These are phyloP conservation scores for Zonitis immaculata DNA, from an alignment of 2,888 invertebrate genomes.

Conservation along the genomic window DNA sequence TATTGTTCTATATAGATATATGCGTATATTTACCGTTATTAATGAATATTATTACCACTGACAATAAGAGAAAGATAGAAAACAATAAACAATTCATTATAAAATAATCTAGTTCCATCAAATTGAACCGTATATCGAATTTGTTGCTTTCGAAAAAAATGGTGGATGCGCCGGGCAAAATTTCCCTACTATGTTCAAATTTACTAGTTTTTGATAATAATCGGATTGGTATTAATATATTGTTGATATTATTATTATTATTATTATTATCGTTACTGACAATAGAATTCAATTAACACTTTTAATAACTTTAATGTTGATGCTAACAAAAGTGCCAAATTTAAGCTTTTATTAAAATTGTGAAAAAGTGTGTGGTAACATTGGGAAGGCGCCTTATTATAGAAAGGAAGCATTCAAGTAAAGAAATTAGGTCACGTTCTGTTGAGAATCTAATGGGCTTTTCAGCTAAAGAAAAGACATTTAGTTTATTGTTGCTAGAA, in stretches of 20 bases:
- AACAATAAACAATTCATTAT: neutral
- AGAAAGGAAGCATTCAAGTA: slow-evolving; percentile 8
- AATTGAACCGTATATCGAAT: too few species aligned
- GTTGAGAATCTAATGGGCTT: slow-evolving; percentile 10
- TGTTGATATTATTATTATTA: too few species aligned
- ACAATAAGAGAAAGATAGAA: neutral
- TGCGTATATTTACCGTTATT: slow-evolving; percentile 17
- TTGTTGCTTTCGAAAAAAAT: neutral
- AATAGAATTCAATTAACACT: too few species aligned
- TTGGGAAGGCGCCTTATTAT: slow-evolving; percentile 1
- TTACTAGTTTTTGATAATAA: neutral
- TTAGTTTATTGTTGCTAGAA: slow-evolving; percentile 16
- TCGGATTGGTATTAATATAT: neutral
- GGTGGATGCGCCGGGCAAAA: neutral
- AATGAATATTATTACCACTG: slow-evolving; percentile 9
- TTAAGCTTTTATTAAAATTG: slow-evolving; percentile 17
- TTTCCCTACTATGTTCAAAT: neutral
- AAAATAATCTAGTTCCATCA: too few species aligned
- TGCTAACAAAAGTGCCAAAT: slow-evolving; percentile 2
- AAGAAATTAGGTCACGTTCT: slow-evolving; percentile 18
- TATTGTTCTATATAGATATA: slow-evolving; percentile 19
- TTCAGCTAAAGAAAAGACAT: slow-evolving; percentile 7
- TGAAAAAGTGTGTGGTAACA: neutral
- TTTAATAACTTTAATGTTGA: too few species aligned
- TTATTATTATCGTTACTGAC: too few species aligned